Base-by-base conservation (phyloP, 1,140 invertebrate genomes). In the Heliconius nattereri region DNA sequence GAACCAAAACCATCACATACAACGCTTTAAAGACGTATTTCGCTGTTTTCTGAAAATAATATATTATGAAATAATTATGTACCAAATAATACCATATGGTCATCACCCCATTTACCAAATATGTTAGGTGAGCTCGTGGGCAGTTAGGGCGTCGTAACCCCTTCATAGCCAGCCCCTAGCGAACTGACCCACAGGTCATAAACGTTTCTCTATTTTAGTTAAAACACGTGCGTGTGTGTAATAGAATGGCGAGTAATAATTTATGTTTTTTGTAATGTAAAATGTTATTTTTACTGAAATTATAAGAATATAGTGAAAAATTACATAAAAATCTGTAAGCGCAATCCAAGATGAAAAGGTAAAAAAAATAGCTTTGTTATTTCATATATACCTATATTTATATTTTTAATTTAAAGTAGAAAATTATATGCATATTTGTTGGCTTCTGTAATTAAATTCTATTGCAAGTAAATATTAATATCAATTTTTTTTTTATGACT, bases 101-200 rank as follows among this genome's bases (percentile, higher is more conserved):
- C 26, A 26, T 66, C 60, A 29, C 60, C 60, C 60, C 9, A 29
- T 29, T 81, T 66, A 32, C 54, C 29, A 49, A 66, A 78, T 52
- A 82, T 78, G 77, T 77, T 74, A 75, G 23, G 32, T 74, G 35
- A 49, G 75, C 75, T 72, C 72, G 57, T 86, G 88, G 75, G 80
- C 88, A 87, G 90, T 86, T 86, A 87, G 86, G 90, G 87, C 85
- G 86, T 85, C 87, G 86, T 85, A 90, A 90, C 89, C 90, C 91
- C 11, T 89, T 89, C 80, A 75, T 57, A 84, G 70, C 82, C 49
- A 29, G 82, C 87, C 87, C 75, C 77, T 72, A 79, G 76, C 73
- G 76, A 40, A 86, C 57, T 90, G 89, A 90, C 89, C 89, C 87
- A 84, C 76, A 45, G 83, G 85, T 89, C 89, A 86, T 85, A 78